Conservation (phyloP, 2,797 vertebrate genomes). For the Heliangelus exortis region DNA sequence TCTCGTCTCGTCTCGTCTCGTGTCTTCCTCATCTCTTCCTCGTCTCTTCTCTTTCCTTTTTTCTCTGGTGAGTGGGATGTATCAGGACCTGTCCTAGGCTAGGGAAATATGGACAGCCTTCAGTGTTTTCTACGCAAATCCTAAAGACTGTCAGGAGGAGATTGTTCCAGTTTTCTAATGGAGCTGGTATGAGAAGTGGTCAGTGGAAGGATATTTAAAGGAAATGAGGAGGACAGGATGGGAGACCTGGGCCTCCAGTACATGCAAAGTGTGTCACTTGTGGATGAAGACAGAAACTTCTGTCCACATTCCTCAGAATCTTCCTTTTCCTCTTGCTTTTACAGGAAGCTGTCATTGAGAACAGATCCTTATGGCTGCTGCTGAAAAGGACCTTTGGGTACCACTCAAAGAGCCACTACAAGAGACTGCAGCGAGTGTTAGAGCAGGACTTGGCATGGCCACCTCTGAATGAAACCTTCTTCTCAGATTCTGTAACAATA, state of each 20-base stretch:
- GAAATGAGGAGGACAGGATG: background rate
- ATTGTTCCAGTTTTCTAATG: background rate
- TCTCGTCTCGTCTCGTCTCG: too few relatives aligned
- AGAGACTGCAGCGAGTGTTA: slow-evolving; percentile 66
- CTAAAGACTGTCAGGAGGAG: background rate
- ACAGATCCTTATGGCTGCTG: slow-evolving; percentile 73
- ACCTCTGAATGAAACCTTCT: slow-evolving; percentile 68
- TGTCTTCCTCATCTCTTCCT: too few relatives aligned
- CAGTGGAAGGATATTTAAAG: background rate
- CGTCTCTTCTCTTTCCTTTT: background rate
- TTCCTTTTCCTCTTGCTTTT: slow-evolving; percentile 36
- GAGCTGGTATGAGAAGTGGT: background rate
- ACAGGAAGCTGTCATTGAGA: slow-evolving; percentile 80
- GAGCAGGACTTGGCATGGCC: slow-evolving; percentile 77
- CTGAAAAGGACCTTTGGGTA: slow-evolving; percentile 73
- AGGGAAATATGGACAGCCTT: background rate
- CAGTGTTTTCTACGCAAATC: background rate
- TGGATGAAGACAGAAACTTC: background rate
- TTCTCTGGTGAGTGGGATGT: background rate
- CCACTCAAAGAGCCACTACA: slow-evolving; percentile 77
- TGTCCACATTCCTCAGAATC: background rate
- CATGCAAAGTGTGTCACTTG: background rate
- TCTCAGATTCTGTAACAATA: slow-evolving; percentile 29
- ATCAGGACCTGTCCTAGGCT: background rate
- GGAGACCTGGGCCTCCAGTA: background rate